Conservation (phyloP, 2,888 invertebrate species). For the Trachelus troglodyta region DNA sequence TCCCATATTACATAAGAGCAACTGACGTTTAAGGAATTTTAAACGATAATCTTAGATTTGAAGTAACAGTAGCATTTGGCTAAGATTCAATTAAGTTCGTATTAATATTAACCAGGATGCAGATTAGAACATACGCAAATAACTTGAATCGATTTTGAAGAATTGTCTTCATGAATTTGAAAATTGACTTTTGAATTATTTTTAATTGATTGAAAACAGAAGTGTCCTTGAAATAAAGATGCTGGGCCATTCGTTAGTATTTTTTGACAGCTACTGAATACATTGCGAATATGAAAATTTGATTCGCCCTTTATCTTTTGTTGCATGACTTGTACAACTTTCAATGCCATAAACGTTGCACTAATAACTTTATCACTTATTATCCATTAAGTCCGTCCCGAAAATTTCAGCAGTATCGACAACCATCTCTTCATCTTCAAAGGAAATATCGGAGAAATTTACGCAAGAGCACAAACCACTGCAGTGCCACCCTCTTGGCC, state of each 20-base stretch:
- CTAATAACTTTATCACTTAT: neutral
- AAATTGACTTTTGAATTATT: neutral
- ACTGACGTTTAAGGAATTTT: neutral
- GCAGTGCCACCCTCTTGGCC: slow-evolving; percentile 43
- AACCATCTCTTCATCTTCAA: neutral
- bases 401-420: neutral
- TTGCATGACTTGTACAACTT: neutral
- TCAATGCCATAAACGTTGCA: neutral
- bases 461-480: slow-evolving; percentile 46
- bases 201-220: neutral
- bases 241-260: neutral
- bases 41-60: neutral
- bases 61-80: neutral
- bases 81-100: neutral
- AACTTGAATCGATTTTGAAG: neutral
- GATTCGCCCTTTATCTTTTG: neutral
- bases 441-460: slow-evolving; percentile 30
- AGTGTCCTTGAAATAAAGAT: neutral
- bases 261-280: neutral
- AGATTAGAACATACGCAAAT: neutral
- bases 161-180: neutral
- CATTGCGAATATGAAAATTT: neutral
- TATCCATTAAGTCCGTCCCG: neutral
- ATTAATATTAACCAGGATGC: neutral
- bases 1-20: neutral